Base-by-base conservation (phyloP, 2,888 invertebrate species). In the Meliscaeva auricollis region DNA sequence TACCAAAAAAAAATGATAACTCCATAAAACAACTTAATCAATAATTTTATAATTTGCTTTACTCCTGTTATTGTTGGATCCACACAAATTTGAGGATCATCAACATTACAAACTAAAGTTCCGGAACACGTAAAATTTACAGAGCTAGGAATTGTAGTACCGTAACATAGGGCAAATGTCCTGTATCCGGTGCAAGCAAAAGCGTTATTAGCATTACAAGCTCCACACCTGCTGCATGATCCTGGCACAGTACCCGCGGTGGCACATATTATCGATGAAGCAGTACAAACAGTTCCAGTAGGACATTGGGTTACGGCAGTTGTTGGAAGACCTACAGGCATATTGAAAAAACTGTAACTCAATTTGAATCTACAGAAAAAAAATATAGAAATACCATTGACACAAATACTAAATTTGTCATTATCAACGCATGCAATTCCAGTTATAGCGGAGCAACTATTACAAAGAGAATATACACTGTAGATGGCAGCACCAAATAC, bases 391-490 rank as follows among this genome's bases (percentile, higher is more conserved):
- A 13, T 38, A 83, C 83, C 83, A 26, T 64, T 41, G 0, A 44
- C 48, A 30, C 83, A 83, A n/a, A 74, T 46, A 9, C 52, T 35
- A 17, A 83, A 79, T 66, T 74, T 46, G 17, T 54, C 44, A 4
- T 26, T 50, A 9, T 20, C 69, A 17, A 83, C 74, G 3, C 83
- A 83, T 13, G 79, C 83, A 6, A 83, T 8, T 1, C 26, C 26
- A 9, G 69, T 64, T 32, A 41, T 15, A 13, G 77, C 73, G 11
- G 83, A 83, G 7, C 83, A 83, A 8, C 69, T 74, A 13, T 83
- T 83, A 15, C 78, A 83, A 20, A 78, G 38, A 6, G 22, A 32
- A 58, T 74, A 30, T 20, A 56, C 48, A 1, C 9, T 8, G 17
- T 50, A 69, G 32, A 78, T 64, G 15, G 17, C 66, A 32, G 60